Evolutionary conservation across 2,113 vertebrate genomes (phyloP), one percentile per base, ranked within the genome.

Genomic region (Catharus minimus): DNA sequence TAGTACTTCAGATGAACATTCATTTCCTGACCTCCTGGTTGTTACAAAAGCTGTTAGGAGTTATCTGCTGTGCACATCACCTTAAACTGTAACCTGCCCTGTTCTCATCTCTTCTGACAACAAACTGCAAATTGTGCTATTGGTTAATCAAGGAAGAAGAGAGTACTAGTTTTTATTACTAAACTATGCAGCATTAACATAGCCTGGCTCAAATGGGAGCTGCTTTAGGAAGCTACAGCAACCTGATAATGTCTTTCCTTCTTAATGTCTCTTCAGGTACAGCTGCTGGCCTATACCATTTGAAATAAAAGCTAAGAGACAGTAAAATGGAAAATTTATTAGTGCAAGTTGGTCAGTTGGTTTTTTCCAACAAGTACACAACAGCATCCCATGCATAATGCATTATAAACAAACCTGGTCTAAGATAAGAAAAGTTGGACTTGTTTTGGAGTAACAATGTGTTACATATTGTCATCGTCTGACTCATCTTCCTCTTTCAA

Each of bases 401-500:
- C 78, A 82, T 86, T 85, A 92, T 86, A 94, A 96, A 91, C 94
- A 92, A 92, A 76, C 80, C 46, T 82, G 76, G 47, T 64, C 62
- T 91, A 96, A 95, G 92, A 79, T 95, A 95, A 93, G 93, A 96
- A 83, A 95, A 71, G 67, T 68, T n/a, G 61, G 82, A 46, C 66
- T 88, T 91, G 64, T 88, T 72, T 85, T 66, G 84, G 85, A 96
- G 86, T 96, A 95, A 96, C 88, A 95, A 94, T 94, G 76, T 94
- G 89, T 98, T 98, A 99, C 99, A 99, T 99, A 96, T 99, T 99
- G 94, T 99, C 99, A 96, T 99, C 99, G 4, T 99, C 99, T 39
- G 99, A 99, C 97, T 99, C 99, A 78, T 99, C 99, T 64, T 99
- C 99, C 94, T 99, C 99, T 96, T 99, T 99, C 98, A 99, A 96